These are phyloP conservation scores for Temnothorax unifasciatus DNA, from an alignment of 2,888 invertebrate species.

Conservation along the genomic window DNA sequence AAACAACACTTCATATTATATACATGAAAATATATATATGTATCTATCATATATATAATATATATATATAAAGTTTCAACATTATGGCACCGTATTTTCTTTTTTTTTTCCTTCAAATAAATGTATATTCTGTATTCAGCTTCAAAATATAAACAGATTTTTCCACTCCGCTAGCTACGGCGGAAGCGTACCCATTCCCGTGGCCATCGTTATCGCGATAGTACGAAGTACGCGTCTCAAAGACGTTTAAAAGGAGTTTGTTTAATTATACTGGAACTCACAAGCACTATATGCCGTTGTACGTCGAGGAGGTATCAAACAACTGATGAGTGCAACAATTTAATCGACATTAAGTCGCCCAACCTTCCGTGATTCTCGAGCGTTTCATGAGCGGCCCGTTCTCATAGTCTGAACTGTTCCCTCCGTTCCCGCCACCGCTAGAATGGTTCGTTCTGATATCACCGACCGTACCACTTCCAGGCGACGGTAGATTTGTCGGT, in stretches of 20 bases:
- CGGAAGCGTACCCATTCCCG: conserved; percentile 35
- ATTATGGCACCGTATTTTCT: conserved; percentile 85
- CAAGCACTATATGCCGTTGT: conserved; percentile 80
- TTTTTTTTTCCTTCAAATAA: conserved; percentile 73
- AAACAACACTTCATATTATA: conserved; percentile 86
- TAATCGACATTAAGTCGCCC: conserved; percentile 92
- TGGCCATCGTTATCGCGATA: conserved; percentile 36
- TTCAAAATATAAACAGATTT: conserved; percentile 78
- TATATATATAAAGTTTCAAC: conserved; percentile 84
- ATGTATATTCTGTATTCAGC: conserved; percentile 74
- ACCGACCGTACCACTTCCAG: conserved; percentile 87
- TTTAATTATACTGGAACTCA: conserved; percentile 73
- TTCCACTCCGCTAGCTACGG: conserved; percentile 44
- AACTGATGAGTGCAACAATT: conserved; percentile 70
- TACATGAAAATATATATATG: conserved; percentile 83
- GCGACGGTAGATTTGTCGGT: conserved; percentile 93
- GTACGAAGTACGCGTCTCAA: conserved; percentile 53
- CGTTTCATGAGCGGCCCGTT: conserved; percentile 92
- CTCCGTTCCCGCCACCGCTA: conserved; percentile 84
- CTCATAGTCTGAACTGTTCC: conserved; percentile 89
- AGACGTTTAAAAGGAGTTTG: conserved; percentile 64
- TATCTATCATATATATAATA: conserved; percentile 77
- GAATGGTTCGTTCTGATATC: conserved; percentile 87
- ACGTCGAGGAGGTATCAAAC: conserved; percentile 78
- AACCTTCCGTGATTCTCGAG: conserved; percentile 95